These are phyloP conservation scores for Oophaga pumilio DNA, from an alignment of 2,113 vertebrate genomes.

Conservation along the genomic window DNA sequence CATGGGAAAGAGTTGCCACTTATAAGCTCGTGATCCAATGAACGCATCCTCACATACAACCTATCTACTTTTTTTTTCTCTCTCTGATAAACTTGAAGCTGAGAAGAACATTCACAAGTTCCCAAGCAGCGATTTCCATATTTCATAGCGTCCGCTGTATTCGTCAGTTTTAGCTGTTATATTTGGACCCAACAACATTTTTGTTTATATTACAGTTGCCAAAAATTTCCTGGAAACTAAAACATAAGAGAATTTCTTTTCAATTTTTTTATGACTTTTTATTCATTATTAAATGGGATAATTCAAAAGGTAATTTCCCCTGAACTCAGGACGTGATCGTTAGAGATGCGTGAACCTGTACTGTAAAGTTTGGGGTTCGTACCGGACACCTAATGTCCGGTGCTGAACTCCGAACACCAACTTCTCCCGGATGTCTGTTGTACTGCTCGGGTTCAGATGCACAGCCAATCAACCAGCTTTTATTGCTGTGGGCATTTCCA, in stretches of 20 bases:
- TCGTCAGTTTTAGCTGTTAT: background rate
- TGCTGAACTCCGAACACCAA: no score
- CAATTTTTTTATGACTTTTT: background rate
- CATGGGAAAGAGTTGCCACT: slow-evolving; percentile 45
- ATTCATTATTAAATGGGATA: slow-evolving; percentile 4
- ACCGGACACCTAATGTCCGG: no score
- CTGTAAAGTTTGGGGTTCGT: no score
- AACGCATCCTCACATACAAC: background rate
- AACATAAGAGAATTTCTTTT: background rate
- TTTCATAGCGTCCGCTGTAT: background rate
- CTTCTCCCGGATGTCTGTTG: no score
- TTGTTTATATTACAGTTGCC: slow-evolving; percentile 11
- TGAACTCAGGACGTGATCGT: background rate
- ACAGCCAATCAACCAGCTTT: no score
- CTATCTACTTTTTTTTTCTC: background rate
- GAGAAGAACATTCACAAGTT: background rate
- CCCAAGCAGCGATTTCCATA: background rate
- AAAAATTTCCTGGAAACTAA: slow-evolving; percentile 9
- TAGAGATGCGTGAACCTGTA: no score
- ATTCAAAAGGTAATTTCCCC: background rate
- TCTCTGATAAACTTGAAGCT: background rate
- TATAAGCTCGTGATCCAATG: background rate
- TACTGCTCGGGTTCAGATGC: no score
- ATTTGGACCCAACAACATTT: background rate
- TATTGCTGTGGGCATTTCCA: no score